Percentiles rank a stretch among this genome's conserved stretches.
Conservation (phyloP, 2,113 vertebrate species). For the Lagenorhynchus albirostris region DNA sequence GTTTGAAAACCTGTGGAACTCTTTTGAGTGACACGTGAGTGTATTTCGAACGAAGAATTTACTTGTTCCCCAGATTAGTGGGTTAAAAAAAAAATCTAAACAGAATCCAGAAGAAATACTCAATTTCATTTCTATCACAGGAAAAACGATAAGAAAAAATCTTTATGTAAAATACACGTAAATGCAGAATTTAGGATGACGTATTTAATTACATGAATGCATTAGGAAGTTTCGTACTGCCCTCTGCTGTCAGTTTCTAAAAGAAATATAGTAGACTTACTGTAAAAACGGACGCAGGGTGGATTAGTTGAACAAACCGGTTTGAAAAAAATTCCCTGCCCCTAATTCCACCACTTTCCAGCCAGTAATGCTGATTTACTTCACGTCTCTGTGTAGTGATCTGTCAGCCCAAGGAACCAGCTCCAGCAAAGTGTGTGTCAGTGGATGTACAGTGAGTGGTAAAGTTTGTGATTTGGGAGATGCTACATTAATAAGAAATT, state of each 20-base stretch:
- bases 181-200: background rate
- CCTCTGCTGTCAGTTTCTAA: constrained; percentile 65
- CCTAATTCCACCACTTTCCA: background rate
- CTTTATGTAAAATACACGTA: background rate
- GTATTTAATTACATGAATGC: background rate
- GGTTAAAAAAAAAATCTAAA: background rate
- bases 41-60: background rate
- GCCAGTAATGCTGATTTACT: background rate
- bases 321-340: background rate
- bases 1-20: background rate
- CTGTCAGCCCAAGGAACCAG: background rate
- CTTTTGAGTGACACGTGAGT: background rate
- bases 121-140: background rate
- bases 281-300: background rate
- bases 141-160: background rate
- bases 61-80: background rate
- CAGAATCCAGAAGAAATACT: background rate
- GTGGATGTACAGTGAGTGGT: background rate
- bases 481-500: background rate
- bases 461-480: background rate
- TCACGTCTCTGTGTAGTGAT: background rate
- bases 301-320: background rate
- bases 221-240: background rate
- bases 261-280: background rate
- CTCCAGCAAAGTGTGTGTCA: background rate